Evolutionary conservation across 2,888 invertebrate genomes (phyloP), one percentile per base, ranked within the genome.

Genomic region (Agriotes lineatus): DNA sequence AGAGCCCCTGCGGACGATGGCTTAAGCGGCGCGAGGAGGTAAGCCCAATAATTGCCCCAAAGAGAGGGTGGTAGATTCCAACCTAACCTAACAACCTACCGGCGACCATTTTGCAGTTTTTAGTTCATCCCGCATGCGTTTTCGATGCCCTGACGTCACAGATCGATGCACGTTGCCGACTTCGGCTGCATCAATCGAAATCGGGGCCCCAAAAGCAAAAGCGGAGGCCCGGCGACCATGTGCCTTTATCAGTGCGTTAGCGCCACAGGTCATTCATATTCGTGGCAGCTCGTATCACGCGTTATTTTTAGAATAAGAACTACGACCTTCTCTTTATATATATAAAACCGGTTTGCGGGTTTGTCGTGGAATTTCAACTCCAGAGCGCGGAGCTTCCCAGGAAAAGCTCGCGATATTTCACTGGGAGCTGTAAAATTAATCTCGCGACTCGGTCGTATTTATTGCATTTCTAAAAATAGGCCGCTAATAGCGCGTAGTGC

Each of bases 1-100:
- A 99, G 87, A 97, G 97, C 85, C 99, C 99, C 75, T 99, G 98
- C 87, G 98, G 98, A 80, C 90, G 99, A 84, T 99, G 99, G 99
- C 92, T 97, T 81, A 99, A 99, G 87, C 91, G 99, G 78, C 91
- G 97, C 74, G 99, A 99, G 88, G 97, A 97, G 93, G 96, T 96
- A 84, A 85, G 88, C 80, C 35, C 33, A 56, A 25, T 7, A 18
- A 50, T n/a, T 16, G 9, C 5, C 16, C 42, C 42, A 42, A 1
- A 37, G 33, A 57, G 44, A 59, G 52, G 63, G 63, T 63, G 62
- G 61, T 52, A 18, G 42, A 63, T 69, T 67, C 22, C 62, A 73
- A 77, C 78, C 80, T 83, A 83, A 83, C 83, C 83, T 84, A 82
- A 80, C 78, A 76, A 72, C 72, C 68, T 73, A 72, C 79, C 79